phyloP scores from a whole-genome alignment of 1,140 invertebrate species.

The Diuraphis noxia region DNA sequence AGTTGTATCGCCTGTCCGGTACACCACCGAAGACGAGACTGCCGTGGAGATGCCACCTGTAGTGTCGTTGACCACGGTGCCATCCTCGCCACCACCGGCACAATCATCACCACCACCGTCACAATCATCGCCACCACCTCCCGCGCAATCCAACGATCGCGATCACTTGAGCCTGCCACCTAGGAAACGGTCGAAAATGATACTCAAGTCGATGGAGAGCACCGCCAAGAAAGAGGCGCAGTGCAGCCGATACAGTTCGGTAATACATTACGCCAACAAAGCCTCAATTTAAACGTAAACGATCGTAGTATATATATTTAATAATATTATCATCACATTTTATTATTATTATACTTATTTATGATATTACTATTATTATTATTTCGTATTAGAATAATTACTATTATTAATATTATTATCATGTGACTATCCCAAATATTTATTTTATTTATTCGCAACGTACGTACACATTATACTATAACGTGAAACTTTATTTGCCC shows the following conservation, averaged over 20 bases:
- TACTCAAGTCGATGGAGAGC: constrained; percentile 70
- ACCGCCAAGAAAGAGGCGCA: constrained; percentile 61
- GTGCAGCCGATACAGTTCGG: constrained; percentile 71
- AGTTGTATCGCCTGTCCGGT: constrained; percentile 59
- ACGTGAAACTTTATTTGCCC: background rate
- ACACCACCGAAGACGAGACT: constrained; percentile 59
- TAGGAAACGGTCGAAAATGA: constrained; percentile 76
- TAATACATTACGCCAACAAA: constrained; percentile 79
- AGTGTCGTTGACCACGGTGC: constrained; percentile 44
- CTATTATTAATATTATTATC: background rate
- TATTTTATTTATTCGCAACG: background rate
- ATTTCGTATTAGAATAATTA: constrained; percentile 16
- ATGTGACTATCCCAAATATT: background rate
- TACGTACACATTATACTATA: background rate
- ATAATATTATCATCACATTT: constrained; percentile 26
- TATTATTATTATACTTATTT: constrained; percentile 14
- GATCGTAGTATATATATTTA: background rate
- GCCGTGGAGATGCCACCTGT: constrained; percentile 4
- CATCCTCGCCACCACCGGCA: constrained; percentile 41
- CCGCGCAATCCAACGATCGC: constrained; percentile 66
- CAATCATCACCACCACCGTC: constrained; percentile 56
- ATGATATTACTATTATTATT: constrained; percentile 19
- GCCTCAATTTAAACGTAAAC: constrained; percentile 58
- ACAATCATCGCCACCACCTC: constrained; percentile 59
- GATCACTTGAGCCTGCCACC: constrained; percentile 73